Conservation (phyloP, 2,888 invertebrate species). For the Metellina segmentata region DNA sequence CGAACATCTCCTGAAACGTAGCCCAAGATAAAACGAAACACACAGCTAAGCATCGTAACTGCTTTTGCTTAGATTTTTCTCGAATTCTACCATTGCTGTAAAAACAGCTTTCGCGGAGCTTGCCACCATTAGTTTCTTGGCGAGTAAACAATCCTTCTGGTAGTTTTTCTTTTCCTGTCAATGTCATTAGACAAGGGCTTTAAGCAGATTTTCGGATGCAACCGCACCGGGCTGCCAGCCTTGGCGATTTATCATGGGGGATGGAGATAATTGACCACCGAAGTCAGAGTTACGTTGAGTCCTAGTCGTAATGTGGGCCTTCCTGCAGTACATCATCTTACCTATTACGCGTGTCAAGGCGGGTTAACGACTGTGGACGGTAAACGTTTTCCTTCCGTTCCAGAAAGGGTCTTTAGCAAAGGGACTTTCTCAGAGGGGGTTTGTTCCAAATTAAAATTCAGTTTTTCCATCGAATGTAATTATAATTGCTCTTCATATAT, state of each 20-base stretch:
- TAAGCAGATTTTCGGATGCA: slow-evolving; percentile 30
- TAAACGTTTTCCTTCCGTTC: slow-evolving; percentile 44
- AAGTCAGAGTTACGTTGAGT: slow-evolving; percentile 25
- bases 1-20: slow-evolving; percentile 7
- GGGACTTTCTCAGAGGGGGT: neutral
- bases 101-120: slow-evolving; percentile 35
- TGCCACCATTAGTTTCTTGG: slow-evolving; percentile 42
- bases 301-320: slow-evolving; percentile 50
- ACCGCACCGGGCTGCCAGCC: slow-evolving; percentile 32
- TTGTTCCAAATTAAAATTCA: slow-evolving; percentile 39
- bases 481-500: neutral
- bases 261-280: slow-evolving; percentile 45
- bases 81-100: neutral
- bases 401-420: neutral
- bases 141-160: slow-evolving; percentile 50
- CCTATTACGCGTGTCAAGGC: slow-evolving; percentile 67
- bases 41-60: slow-evolving; percentile 31
- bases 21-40: slow-evolving; percentile 5
- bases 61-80: slow-evolving; percentile 51
- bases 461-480: neutral
- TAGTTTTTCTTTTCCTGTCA: slow-evolving; percentile 40
- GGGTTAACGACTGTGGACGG: slow-evolving; percentile 58
- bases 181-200: slow-evolving; percentile 50
- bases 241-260: slow-evolving; percentile 48
- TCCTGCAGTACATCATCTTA: slow-evolving; percentile 55